Conservation (phyloP, 1,140 invertebrate genomes). For the Lineus longissimus region DNA sequence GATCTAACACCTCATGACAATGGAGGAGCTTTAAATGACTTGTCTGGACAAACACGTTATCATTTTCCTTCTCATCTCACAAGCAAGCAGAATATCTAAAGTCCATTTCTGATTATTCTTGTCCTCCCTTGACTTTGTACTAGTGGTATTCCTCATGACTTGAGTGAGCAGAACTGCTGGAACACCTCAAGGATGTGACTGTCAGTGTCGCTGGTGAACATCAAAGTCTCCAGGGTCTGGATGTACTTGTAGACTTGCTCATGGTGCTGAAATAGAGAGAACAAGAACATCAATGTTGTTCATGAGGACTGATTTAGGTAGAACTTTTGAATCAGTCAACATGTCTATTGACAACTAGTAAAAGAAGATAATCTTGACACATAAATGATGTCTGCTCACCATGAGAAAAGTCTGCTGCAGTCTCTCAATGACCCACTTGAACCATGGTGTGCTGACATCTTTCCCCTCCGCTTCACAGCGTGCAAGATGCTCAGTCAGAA, state of each 20-base stretch:
- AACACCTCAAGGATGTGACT: constrained; percentile 94
- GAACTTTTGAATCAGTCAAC: not conserved
- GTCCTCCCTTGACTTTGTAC: no score
- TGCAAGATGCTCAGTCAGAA: constrained; percentile 92
- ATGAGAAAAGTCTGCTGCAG: constrained; percentile 91
- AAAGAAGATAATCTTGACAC: not conserved
- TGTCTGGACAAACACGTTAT: no score
- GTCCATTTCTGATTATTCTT: no score
- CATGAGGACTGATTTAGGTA: not conserved
- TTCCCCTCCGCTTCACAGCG: constrained; percentile 87
- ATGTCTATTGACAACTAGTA: not conserved
- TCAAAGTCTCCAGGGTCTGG: constrained; percentile 84
- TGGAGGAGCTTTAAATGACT: no score
- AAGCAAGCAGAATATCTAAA: no score
- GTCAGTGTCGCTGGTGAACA: constrained; percentile 95
- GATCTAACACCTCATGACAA: no score
- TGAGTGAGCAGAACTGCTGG: constrained; percentile 87
- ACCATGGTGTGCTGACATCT: constrained; percentile 94
- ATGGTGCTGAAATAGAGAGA: constrained; percentile 69
- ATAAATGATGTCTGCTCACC: constrained; percentile 61
- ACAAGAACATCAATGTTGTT: constrained; percentile 17
- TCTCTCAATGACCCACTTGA: constrained; percentile 90
- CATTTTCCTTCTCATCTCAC: no score
- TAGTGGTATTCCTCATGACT: no score
- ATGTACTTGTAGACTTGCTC: constrained; percentile 98